Base-by-base conservation (phyloP, 2,113 vertebrate species). In the Synodontis membranacea region DNA sequence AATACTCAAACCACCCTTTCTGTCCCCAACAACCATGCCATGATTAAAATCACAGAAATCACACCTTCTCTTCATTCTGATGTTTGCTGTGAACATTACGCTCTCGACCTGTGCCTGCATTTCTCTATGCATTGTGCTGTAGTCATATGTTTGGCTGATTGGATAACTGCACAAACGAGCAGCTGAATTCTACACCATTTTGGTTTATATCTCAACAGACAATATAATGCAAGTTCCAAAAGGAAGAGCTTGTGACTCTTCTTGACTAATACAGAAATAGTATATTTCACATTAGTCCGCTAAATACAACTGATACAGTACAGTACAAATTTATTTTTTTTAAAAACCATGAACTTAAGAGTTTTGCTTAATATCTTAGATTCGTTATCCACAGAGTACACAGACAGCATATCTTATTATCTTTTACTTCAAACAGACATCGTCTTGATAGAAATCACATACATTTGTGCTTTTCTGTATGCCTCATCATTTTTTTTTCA, bases 401-500 rank as follows among this genome's bases (percentile, higher is more conserved):
- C 25, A 44, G 42, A 28, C 5, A 72, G n/a, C n/a, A 17, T 25
- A 14, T 56, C 42, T 28, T 4, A 11, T 21, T 11, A 79, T 80
- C 34, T 68, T 68, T 44, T 3, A 64, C n/a, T 42, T 84, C 17
- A 42, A 31, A 39, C 5, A 46, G 54, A 46, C 8, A 62, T 39
- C 1, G 80, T 54, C 42, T 85, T 17, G 44, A 86, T 17, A 28
- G 12, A 50, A 86, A 86, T n/a, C 34, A 54, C 25, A 50, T 7
- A 58, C 21, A 34, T 19, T 28, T 42, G 46, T 5, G 1, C 10
- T 79, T 86, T 82, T 85, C 46, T 89, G 56, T 84, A 9, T 48
- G 44, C 42, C 34, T 82, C 46, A 48, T 37, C 81, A 39, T 62
- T 82, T 75, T 70, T 50, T 74, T 31, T 28, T 19, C n/a, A 75